phyloP scores from a whole-genome alignment of 2,113 vertebrate genomes.

The Setophaga coronata region DNA sequence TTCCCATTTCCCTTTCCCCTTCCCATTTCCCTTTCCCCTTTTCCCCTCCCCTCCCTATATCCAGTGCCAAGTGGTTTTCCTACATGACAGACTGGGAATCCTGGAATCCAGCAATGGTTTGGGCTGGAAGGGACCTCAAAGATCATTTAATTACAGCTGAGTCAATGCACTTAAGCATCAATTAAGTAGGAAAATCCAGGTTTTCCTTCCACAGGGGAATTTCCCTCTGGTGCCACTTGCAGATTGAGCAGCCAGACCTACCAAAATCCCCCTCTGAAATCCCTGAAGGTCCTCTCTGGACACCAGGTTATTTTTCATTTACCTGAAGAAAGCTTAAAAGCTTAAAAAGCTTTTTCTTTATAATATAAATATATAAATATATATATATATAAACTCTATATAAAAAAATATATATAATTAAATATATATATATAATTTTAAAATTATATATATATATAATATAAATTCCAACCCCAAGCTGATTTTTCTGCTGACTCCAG shows the following conservation, averaged over 20 bases:
- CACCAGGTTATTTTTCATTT: not conserved
- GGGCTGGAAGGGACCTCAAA: not conserved
- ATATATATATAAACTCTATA: no score
- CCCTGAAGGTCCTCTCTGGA: not conserved
- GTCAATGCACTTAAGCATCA: not conserved
- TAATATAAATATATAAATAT: no score
- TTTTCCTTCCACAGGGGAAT: not conserved
- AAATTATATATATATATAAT: no score
- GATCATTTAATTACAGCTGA: not conserved
- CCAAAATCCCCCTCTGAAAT: not conserved
- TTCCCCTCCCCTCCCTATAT: no score
- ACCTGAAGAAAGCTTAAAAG: not conserved
- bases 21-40: no score
- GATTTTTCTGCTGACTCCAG: not conserved
- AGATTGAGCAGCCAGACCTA: not conserved
- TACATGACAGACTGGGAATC: no score
- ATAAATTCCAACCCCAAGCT: not conserved
- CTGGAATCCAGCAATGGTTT: not conserved
- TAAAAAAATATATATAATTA: no score
- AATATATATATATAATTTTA: no score
- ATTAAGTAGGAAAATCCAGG: not conserved
- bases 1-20: no score
- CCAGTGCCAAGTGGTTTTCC: no score
- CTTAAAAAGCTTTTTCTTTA: not conserved
- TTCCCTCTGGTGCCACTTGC: not conserved